These are phyloP conservation scores for Dromococcyx pavoninus DNA, from an alignment of 2,797 vertebrate genomes.

Conservation along the genomic window DNA sequence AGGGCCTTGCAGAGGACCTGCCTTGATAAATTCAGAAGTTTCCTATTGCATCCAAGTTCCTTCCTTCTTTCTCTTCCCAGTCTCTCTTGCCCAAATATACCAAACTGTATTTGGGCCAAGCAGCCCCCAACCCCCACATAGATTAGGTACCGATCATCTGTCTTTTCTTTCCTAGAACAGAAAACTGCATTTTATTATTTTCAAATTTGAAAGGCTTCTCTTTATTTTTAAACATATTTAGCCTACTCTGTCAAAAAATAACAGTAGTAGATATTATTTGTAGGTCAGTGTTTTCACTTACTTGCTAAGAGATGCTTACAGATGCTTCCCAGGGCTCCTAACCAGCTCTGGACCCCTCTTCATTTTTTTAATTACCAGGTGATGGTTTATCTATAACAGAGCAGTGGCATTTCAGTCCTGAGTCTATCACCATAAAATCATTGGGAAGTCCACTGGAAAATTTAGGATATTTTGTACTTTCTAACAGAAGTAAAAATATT, in stretches of 20 bases:
- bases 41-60: conserved; percentile 71
- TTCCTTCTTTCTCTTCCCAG: conserved; percentile 49
- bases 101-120: not conserved
- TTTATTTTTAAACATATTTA: not conserved
- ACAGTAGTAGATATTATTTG: not conserved
- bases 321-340: not conserved
- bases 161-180: not conserved
- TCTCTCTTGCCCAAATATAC: conserved; percentile 11
- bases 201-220: not conserved
- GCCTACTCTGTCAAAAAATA: not conserved
- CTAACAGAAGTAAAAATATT: not conserved
- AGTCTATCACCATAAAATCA: not conserved
- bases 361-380: not conserved
- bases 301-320: not conserved
- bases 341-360: not conserved
- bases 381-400: not conserved
- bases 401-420: not conserved
- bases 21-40: conserved; percentile 63
- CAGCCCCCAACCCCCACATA: not conserved
- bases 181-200: not conserved
- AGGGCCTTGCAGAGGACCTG: not conserved
- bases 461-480: not conserved
- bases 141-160: not conserved
- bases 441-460: not conserved
- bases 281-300: not conserved